Base-by-base conservation (phyloP, 2,888 invertebrate species). In the Tortrix viridana region DNA sequence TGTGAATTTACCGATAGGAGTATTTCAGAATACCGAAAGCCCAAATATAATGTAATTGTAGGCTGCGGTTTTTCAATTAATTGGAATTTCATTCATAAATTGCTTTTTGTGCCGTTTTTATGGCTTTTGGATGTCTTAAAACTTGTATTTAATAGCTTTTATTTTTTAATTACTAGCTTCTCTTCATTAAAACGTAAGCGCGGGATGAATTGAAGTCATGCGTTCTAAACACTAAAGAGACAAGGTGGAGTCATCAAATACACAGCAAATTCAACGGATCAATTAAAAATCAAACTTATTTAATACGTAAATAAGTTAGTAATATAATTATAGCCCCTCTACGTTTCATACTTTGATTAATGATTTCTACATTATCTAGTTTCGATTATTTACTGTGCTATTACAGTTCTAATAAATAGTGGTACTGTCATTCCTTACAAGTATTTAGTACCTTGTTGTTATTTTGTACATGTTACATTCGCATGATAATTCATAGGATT, bases 361-460 rank as follows among this genome's bases (percentile, higher is more conserved):
- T 70, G 73, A 74, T 58, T 67, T 68, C 73, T 74, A 74, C 72
- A 66, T 67, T 69, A 56, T 52, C 69, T 73, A 71, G 67, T 60
- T 64, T 58, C 41, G 50, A 57, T 57, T 59, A 56, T 57, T 65
- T 67, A 74, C 69, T 71, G 77, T 76, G 75, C 74, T 70, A 65
- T 72, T 74, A 75, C 69, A 71, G 75, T 72, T 63, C 75, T 76
- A 75, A 68, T 41, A 57, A 67, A 73, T 67, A 69, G 61, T 64
- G 67, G 67, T 56, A 43, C 53, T 37, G 46, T 26, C 49, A 41
- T 2, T 56, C 55, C 46, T 44, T 18, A 44, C 18, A 22, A 53
- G n/a, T 16, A 57, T 19, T 50, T 49, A 55, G 32, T 49, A 49
- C 22, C 16, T 16, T 49, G 54, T 55, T 48, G n/a, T 14, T 49